phyloP scores from a whole-genome alignment of 2,888 invertebrate species.

The Nemotelus pantherinus region DNA sequence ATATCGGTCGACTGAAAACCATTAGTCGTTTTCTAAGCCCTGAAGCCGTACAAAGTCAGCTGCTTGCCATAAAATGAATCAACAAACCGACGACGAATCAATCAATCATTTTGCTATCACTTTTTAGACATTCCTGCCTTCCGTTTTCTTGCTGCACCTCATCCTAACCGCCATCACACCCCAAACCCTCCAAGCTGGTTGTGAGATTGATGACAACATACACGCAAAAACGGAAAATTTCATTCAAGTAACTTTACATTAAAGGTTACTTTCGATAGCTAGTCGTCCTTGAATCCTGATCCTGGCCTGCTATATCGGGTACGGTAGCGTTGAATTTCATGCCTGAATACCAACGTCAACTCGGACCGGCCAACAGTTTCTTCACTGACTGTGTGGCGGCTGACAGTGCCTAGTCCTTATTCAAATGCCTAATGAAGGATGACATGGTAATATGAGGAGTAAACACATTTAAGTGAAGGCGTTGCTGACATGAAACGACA shows the following conservation, averaged over 20 bases:
- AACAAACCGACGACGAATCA: slow-evolving; percentile 2
- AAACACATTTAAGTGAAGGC: neutral
- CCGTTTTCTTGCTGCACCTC: neutral
- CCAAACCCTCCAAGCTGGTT: neutral
- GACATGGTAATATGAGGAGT: neutral
- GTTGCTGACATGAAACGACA: neutral
- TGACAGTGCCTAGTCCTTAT: neutral
- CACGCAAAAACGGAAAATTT: neutral
- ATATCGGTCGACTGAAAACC: neutral
- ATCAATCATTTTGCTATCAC: slow-evolving; percentile 10
- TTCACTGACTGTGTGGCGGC: too few relatives aligned
- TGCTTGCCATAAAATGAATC: neutral
- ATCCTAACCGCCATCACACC: neutral
- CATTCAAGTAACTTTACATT: neutral
- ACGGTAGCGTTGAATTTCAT: neutral
- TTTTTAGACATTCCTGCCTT: neutral
- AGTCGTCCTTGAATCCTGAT: neutral
- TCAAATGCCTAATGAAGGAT: neutral
- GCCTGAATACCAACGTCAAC: neutral
- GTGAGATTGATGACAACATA: too few relatives aligned
- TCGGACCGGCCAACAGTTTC: too few relatives aligned
- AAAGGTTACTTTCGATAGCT: neutral
- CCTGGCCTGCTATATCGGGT: neutral
- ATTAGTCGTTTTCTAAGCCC: neutral
- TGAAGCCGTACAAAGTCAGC: neutral